Percentiles rank a stretch among this genome's conserved stretches.
These are phyloP conservation scores for Lochmaea crataegi DNA, from an alignment of 2,888 invertebrate genomes.

Conservation along the genomic window DNA sequence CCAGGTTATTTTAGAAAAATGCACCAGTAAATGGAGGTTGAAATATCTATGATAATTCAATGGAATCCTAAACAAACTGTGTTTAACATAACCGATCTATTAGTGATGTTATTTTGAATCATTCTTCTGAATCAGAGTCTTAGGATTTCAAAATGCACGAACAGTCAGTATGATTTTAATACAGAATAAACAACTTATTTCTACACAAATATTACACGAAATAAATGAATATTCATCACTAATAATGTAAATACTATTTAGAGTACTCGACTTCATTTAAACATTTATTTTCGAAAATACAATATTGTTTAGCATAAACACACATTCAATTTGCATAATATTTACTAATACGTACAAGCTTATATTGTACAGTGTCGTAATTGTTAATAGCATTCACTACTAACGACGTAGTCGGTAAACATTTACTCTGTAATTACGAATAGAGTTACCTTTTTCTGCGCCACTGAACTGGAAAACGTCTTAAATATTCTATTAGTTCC, in stretches of 20 bases:
- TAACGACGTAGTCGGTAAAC: constrained; percentile 11
- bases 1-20: too few species aligned
- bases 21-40: too few species aligned
- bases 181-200: too few species aligned
- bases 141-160: too few species aligned
- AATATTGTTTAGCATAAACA: not conserved
- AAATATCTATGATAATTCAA: too few species aligned
- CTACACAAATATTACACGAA: not conserved
- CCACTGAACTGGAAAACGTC: constrained; percentile 29
- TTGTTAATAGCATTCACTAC: constrained; percentile 24
- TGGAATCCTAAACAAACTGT: too few species aligned
- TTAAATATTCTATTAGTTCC: constrained; percentile 14
- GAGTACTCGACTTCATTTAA: not conserved
- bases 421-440: constrained; percentile 28
- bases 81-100: too few species aligned
- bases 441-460: constrained; percentile 28
- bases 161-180: too few species aligned
- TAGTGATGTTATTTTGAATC: too few species aligned
- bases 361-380: constrained; percentile 3
- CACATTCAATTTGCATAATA: not conserved
- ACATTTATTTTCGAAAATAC: too few species aligned
- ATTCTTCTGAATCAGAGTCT: too few species aligned
- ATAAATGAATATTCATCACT: not conserved
- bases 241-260: not conserved
- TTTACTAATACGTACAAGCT: not conserved